Percentiles rank a stretch among this genome's conserved stretches.
phyloP scores from a whole-genome alignment of 2,797 vertebrate genomes.

The Sebastes taczanowskii region DNA sequence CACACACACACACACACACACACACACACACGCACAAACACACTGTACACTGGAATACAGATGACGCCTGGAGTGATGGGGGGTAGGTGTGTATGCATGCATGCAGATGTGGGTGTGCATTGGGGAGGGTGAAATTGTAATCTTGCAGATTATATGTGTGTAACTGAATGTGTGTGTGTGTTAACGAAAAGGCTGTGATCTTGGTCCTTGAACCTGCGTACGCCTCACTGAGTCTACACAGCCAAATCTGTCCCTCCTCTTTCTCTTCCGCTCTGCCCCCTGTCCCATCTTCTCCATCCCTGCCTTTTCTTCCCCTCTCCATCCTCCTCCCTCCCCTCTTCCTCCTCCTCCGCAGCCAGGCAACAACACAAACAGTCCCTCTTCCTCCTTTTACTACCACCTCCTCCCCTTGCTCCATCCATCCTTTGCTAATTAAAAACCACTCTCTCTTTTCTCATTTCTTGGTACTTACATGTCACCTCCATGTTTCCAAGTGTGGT shows the following conservation, averaged over 20 bases:
- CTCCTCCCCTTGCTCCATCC: constrained; percentile 39
- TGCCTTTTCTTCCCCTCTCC: constrained; percentile 25
- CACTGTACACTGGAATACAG: constrained; percentile 30
- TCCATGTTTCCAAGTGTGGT: constrained; percentile 78
- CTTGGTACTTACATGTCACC: constrained; percentile 85
- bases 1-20: not conserved
- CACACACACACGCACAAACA: not conserved
- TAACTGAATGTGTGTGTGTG: constrained; percentile 16
- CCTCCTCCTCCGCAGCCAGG: constrained; percentile 58
- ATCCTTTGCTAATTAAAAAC: constrained; percentile 34
- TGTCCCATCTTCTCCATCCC: constrained; percentile 48
- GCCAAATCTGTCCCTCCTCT: constrained; percentile 57
- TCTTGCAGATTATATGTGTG: constrained; percentile 51
- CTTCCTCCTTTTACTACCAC: constrained; percentile 49
- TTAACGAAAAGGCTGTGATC: constrained; percentile 68
- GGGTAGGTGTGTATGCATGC: constrained; percentile 4
- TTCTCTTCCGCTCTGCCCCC: constrained; percentile 36
- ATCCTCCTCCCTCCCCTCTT: not conserved
- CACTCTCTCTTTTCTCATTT: constrained; percentile 6
- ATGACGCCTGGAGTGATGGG: constrained; percentile 26
- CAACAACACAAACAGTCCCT: constrained; percentile 71
- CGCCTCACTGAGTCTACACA: constrained; percentile 55
- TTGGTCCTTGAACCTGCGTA: constrained; percentile 76
- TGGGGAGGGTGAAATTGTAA: constrained; percentile 37
- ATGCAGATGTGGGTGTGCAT: constrained; percentile 10